phyloP scores from a whole-genome alignment of 2,797 vertebrate genomes.

The Threskiornis aethiopicus region DNA sequence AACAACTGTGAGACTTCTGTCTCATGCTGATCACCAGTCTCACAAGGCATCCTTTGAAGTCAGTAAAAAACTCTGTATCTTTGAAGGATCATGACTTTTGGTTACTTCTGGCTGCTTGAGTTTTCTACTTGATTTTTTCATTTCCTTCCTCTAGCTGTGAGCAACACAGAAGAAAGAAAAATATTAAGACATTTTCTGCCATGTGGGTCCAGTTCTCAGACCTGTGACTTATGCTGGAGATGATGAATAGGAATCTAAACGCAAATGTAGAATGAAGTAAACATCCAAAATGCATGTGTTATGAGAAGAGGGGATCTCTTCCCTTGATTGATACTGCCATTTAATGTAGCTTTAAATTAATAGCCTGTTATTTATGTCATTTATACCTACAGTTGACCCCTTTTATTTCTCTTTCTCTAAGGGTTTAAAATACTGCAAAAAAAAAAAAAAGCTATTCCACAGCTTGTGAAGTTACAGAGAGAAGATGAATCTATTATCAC shows the following conservation, averaged over 20 bases:
- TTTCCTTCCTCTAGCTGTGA: not conserved
- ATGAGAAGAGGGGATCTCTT: not conserved
- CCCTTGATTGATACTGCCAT: not conserved
- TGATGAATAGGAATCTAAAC: not conserved
- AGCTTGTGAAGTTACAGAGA: not conserved
- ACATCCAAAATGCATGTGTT: not conserved
- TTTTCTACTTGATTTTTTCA: not conserved
- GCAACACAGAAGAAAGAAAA: not conserved
- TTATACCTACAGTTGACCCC: not conserved
- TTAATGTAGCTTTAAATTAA: not conserved
- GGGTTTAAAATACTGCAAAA: not conserved
- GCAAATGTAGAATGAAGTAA: not conserved
- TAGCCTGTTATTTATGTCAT: not conserved
- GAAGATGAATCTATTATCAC: not conserved
- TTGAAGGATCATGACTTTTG: not conserved
- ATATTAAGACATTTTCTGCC: not conserved
- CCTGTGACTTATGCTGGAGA: not conserved
- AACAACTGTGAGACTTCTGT: not conserved
- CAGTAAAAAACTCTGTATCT: not conserved
- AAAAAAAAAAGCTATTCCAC: not conserved
- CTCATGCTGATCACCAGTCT: not conserved
- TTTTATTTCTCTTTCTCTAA: not conserved
- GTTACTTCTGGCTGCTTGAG: not conserved
- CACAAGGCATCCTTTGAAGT: not conserved
- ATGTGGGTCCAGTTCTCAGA: not conserved